phyloP scores from a whole-genome alignment of 2,797 vertebrate species.

The Anguilla pacifica region DNA sequence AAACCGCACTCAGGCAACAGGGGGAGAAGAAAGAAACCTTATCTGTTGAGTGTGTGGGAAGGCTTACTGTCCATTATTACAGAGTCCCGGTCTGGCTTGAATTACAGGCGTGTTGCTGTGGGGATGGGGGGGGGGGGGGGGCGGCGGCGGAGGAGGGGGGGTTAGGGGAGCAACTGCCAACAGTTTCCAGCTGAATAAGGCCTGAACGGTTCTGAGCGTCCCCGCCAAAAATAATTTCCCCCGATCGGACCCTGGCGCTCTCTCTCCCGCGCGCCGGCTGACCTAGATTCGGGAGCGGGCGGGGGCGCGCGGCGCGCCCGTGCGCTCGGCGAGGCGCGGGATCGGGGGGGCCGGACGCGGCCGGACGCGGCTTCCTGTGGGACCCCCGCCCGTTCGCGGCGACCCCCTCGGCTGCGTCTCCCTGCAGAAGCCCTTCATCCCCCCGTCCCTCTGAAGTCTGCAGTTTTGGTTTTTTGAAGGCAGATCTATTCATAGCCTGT shows the following conservation, averaged over 20 bases:
- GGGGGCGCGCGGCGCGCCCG: no score
- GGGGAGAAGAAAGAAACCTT: constrained; percentile 47
- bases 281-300: constrained; percentile 53
- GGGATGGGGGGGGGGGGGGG: constrained; percentile 14
- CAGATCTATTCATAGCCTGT: neutral
- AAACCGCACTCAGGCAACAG: neutral
- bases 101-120: constrained; percentile 57
- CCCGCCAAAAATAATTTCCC: constrained; percentile 37
- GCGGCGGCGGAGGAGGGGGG: neutral
- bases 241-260: constrained; percentile 49
- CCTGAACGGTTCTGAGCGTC: constrained; percentile 20
- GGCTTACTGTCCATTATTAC: constrained; percentile 49
- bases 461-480: neutral
- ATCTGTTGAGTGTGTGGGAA: constrained; percentile 52
- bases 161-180: constrained; percentile 37
- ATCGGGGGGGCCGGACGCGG: neutral
- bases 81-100: constrained; percentile 51
- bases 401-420: neutral
- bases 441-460: no score
- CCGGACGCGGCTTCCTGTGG: neutral
- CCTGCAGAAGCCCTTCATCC: neutral
- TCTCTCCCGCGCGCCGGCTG: constrained; percentile 35
- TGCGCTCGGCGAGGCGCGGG: no score
- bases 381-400: neutral
- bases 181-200: constrained; percentile 38